A percentile compares a stretch with the other conserved stretches of the same genome.
Conservation (phyloP, 2,113 vertebrate species). For the Speoplatyrhinus poulsoni region DNA sequence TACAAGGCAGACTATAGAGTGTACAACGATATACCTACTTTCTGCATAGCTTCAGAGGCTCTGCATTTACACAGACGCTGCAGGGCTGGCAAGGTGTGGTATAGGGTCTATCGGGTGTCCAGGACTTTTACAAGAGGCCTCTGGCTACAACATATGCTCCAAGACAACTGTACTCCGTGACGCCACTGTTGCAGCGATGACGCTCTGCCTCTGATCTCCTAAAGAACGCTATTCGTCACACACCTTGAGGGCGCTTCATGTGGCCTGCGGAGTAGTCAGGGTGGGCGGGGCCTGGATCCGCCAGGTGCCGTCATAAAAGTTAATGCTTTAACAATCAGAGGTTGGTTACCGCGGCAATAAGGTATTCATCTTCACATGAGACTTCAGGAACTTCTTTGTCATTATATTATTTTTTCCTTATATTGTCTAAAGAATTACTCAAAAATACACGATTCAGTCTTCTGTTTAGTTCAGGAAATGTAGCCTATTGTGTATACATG, state of each 20-base stretch:
- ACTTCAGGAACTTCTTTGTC: background rate
- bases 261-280: too few relatives aligned
- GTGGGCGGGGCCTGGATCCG: slow-evolving; percentile 30
- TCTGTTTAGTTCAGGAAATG: too few relatives aligned
- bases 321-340: slow-evolving; percentile 64
- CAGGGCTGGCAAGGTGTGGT: background rate
- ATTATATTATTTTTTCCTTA: too few relatives aligned
- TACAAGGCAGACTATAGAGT: background rate
- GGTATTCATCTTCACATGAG: slow-evolving; percentile 31
- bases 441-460: too few relatives aligned
- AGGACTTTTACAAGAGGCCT: slow-evolving; percentile 14
- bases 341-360: slow-evolving; percentile 42
- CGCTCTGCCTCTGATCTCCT: slow-evolving; percentile 47
- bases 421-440: too few relatives aligned
- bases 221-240: slow-evolving; percentile 12
- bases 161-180: background rate
- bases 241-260: slow-evolving; percentile 1
- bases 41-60: background rate
- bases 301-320: slow-evolving; percentile 56
- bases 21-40: background rate
- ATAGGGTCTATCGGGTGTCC: slow-evolving; percentile 5
- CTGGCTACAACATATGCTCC: slow-evolving; percentile 49
- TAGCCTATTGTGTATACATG: too few relatives aligned
- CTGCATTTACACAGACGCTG: background rate
- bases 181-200: slow-evolving; percentile 36